Base-by-base conservation (phyloP, 2,113 vertebrate species). In the Rhadina sibilatrix region DNA sequence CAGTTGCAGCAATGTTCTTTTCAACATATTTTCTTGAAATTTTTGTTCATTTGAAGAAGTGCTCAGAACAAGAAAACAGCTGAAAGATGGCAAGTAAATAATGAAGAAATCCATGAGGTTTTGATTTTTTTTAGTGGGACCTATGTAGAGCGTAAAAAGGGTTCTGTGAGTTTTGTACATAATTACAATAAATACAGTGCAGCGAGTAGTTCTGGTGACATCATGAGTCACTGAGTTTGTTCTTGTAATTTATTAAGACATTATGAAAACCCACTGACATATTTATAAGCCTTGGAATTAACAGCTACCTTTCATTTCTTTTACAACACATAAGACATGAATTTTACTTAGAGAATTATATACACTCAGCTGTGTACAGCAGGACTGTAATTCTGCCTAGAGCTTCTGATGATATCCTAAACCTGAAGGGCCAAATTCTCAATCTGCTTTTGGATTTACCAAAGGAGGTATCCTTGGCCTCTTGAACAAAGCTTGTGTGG, bases 221-320 rank as follows among this genome's bases (percentile, higher is more conserved):
- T 96, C 96, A 97, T 92, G 92, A 98, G 94, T 90, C 80, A 85
- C n/a, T 91, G 75, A 83, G 86, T 94, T 97, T 95, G 93, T 89
- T 96, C 87, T 79, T 87, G 85, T 94, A 97, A 97, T 94, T 98
- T 98, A 97, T 97, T 97, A 97, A 98, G 95, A 97, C 89, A 93
- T 96, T 92, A 79, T 94, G 96, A 97, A 97, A 97, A 97, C 84
- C 38, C 85, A 97, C 90, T 97, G 98, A 97, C 96, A 96, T 94
- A 97, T 97, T 98, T 98, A 97, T 95, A 97, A 94, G 95, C 74
- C 80, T 97, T 97, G 91, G 95, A 97, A 97, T 98, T 98, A 98
- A 97, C 93, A 95, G 92, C 90, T 94, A 96, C 96, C 95, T 97
- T 96, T 96, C 94, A 96, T 97, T 97, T 90, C 75, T 96, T 97